Percentiles rank a stretch among this genome's conserved stretches.
Conservation (phyloP, 1,140 invertebrate genomes). For the Helicorthomorpha holstii region DNA sequence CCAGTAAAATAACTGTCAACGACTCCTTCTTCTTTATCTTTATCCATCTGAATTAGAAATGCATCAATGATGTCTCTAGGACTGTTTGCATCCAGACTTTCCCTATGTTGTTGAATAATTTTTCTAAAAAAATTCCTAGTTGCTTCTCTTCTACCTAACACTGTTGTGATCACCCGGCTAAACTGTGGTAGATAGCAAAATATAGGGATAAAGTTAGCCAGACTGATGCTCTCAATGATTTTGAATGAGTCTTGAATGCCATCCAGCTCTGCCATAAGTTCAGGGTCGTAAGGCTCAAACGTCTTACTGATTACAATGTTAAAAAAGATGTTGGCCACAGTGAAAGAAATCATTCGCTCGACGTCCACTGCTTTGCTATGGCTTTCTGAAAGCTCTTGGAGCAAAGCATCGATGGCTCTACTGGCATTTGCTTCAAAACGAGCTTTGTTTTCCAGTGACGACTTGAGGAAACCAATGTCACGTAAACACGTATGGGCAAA, state of each 20-base stretch:
- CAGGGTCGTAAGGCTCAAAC: background rate
- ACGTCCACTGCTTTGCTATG: background rate
- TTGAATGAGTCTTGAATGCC: background rate
- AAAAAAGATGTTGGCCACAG: background rate
- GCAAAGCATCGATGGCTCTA: background rate
- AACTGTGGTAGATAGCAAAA: background rate
- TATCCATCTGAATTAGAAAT: conserved; percentile 66
- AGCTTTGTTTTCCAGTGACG: background rate
- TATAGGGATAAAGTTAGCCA: background rate
- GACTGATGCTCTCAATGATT: background rate
- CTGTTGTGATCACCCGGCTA: background rate
- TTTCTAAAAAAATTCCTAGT: background rate
- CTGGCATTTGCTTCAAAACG: background rate
- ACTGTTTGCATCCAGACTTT: conserved; percentile 51
- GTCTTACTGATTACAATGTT: background rate
- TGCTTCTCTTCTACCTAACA: background rate
- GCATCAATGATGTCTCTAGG: conserved; percentile 68
- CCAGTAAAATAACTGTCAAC: conserved; percentile 18
- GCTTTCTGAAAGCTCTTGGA: background rate
- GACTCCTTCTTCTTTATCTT: conserved; percentile 51
- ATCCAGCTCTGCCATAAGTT: background rate
- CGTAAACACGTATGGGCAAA: background rate
- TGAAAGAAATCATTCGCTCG: background rate
- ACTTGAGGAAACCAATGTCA: background rate
- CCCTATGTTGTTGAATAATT: conserved; percentile 55